Conservation (phyloP, 2,113 vertebrate species). For the Calyptommatus sinebrachiatus region DNA sequence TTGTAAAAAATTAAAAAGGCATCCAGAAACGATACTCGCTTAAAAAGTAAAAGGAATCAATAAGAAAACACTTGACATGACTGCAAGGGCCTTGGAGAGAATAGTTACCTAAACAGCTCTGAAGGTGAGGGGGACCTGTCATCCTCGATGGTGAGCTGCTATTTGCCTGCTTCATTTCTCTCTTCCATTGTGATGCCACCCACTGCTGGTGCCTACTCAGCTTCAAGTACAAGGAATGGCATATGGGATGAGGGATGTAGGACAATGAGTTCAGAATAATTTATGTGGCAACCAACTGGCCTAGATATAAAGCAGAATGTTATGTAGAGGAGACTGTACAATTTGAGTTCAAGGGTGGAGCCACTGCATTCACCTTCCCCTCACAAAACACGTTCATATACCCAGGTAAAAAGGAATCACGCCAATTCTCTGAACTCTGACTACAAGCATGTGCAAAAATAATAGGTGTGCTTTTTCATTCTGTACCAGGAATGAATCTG, state of each 20-base stretch:
- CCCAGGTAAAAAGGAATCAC: too few species aligned
- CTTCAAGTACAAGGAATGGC: slow-evolving; percentile 60
- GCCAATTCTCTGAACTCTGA: neutral
- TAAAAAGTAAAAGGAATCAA: slow-evolving; percentile 13
- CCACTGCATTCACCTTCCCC: too few species aligned
- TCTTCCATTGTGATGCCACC: slow-evolving; percentile 55
- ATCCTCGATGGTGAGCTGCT: slow-evolving; percentile 3
- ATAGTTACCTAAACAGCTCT: neutral
- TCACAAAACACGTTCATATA: too few species aligned
- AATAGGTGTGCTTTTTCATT: too few species aligned
- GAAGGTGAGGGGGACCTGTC: slow-evolving; percentile 10
- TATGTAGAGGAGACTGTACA: neutral
- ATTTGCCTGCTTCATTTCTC: slow-evolving; percentile 15
- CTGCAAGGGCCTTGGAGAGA: neutral
- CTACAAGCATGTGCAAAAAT: neutral
- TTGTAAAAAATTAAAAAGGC: neutral
- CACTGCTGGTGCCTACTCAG: slow-evolving; percentile 59
- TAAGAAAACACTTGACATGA: slow-evolving; percentile 1
- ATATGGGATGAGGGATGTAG: slow-evolving; percentile 63
- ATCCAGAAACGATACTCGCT: neutral
- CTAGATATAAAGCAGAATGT: neutral
- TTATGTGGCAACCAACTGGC: slow-evolving; percentile 21
- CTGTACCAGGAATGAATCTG: too few species aligned
- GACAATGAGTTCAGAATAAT: slow-evolving; percentile 39
- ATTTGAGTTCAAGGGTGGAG: neutral